Conservation (phyloP, 1,140 invertebrate genomes). For the Macrobrachium nipponense region DNA sequence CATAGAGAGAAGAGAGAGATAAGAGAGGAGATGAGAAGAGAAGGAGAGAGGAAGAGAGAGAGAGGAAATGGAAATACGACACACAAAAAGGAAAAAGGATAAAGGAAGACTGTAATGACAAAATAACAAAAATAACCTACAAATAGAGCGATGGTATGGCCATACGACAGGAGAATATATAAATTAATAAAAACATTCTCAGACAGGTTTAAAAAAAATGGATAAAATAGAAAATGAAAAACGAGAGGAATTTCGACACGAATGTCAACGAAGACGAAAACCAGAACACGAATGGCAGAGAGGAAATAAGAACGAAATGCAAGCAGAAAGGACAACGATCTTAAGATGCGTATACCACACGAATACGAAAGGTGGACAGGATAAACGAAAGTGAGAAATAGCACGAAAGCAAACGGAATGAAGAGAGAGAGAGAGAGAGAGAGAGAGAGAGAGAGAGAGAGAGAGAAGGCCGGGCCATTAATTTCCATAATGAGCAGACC, state of each 20-base stretch:
- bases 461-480: neutral
- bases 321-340: no score
- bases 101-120: neutral
- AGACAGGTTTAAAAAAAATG: neutral
- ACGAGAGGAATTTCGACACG: neutral
- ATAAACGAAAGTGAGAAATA: neutral
- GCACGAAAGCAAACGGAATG: neutral
- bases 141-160: neutral
- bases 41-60: neutral
- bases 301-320: no score
- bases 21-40: neutral
- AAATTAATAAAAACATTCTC: neutral
- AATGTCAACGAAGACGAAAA: neutral
- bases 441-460: conserved; percentile 32
- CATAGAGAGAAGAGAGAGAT: neutral
- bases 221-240: neutral
- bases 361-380: no score
- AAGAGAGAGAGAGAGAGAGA: conserved; percentile 17
- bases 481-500: neutral
- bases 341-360: no score
- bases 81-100: neutral
- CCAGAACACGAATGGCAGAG: no score
- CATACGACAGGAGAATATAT: neutral
- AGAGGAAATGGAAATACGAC: neutral
- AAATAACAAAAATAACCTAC: neutral